Conservation (phyloP, 2,113 vertebrate genomes). For the Stigmatopora nigra region DNA sequence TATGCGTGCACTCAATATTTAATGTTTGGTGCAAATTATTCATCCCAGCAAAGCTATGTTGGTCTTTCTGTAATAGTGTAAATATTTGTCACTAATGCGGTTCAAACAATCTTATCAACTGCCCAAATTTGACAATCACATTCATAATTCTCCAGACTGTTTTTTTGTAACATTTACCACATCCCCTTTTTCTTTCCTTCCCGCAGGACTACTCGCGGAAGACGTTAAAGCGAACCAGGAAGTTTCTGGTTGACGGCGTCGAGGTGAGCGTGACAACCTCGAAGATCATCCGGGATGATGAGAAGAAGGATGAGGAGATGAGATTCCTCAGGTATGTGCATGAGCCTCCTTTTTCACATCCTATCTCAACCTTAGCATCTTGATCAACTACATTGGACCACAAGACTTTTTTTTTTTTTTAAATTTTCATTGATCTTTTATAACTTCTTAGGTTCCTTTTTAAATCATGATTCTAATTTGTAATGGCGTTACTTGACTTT, state of each 20-base stretch:
- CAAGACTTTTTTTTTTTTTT: too few species aligned
- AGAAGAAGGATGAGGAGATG: slow-evolving; percentile 98
- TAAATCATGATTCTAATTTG: too few species aligned
- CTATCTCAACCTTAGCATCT: neutral
- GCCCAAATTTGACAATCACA: neutral
- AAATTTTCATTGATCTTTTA: too few species aligned
- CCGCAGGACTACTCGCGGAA: slow-evolving; percentile 79
- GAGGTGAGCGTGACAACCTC: slow-evolving; percentile 95
- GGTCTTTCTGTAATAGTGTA: too few species aligned
- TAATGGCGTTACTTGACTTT: too few species aligned
- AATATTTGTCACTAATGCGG: too few species aligned
- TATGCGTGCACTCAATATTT: neutral
- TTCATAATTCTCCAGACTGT: neutral
- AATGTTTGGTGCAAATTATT: neutral
- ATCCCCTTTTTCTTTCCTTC: neutral
- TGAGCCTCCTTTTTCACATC: neutral
- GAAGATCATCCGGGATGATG: slow-evolving; percentile 92
- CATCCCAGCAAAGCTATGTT: neutral
- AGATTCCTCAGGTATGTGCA: slow-evolving; percentile 84
- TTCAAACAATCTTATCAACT: neutral
- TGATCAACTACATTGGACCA: neutral
- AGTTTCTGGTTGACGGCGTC: slow-evolving; percentile 87
- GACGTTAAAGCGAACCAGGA: slow-evolving; percentile 92
- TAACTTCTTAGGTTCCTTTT: too few species aligned
- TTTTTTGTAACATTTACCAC: neutral